Evolutionary conservation across 2,797 vertebrate species (phyloP).

Genomic region (Semaprochilodus insignis): DNA sequence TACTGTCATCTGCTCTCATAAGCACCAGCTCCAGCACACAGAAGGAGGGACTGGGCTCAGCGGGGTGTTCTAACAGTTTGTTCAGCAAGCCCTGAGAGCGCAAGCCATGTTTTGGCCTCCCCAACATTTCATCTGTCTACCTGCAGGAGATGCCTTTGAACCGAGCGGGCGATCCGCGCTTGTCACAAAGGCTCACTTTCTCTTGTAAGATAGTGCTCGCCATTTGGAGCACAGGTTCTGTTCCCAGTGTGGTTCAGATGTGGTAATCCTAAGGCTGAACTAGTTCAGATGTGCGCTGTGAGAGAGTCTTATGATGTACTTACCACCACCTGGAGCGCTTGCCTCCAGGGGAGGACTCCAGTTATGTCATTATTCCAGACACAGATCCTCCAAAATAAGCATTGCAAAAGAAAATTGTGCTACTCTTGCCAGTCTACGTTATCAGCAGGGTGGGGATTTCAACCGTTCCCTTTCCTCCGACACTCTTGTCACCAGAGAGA

Average conservation of each 20-base stretch:
- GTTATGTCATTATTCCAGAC: conserved; percentile 48
- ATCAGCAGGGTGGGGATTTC: conserved; percentile 48
- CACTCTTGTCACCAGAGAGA: conserved; percentile 71
- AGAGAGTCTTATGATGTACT: conserved; percentile 23
- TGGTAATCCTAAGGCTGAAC: conserved; percentile 40
- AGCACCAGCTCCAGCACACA: conserved; percentile 53
- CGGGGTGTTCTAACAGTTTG: conserved; percentile 8
- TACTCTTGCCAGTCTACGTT: conserved; percentile 19
- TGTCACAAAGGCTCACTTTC: conserved; percentile 38
- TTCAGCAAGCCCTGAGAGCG: not conserved
- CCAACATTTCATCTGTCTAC: conserved; percentile 47
- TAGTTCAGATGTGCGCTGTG: conserved; percentile 31
- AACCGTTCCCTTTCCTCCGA: conserved; percentile 57
- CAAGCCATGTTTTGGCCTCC: conserved; percentile 29
- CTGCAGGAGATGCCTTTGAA: conserved; percentile 42
- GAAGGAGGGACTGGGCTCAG: conserved; percentile 48
- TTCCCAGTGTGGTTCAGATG: conserved; percentile 39
- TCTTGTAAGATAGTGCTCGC: not conserved
- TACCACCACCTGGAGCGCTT: conserved; percentile 30
- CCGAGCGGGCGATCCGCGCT: conserved; percentile 17
- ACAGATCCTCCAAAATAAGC: conserved; percentile 32
- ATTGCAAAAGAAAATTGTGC: conserved; percentile 3
- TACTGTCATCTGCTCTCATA: conserved; percentile 54
- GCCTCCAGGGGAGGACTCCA: conserved; percentile 36
- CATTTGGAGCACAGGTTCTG: conserved; percentile 6